Evolutionary conservation across 2,888 invertebrate genomes (phyloP), one percentile per base, ranked within the genome.

Genomic region (Ferrisia virgata): DNA sequence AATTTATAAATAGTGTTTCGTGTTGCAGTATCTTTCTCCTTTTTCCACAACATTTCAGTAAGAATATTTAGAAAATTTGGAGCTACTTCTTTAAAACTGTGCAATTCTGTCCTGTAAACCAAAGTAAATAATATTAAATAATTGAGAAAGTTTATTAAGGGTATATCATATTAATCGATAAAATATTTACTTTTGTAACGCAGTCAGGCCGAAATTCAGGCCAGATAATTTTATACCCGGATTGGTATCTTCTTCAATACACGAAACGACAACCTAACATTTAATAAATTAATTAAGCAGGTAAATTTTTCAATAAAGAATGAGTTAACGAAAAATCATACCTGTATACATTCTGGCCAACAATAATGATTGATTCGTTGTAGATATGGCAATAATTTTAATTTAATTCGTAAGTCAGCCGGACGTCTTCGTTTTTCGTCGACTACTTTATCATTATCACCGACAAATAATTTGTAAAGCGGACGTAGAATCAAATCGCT

Each of bases 301-400:
- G n/a, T n/a, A n/a, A n/a, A n/a, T n/a, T n/a, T n/a, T n/a, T n/a
- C n/a, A n/a, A n/a, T n/a, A n/a, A n/a, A n/a, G n/a, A n/a, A n/a
- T n/a, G n/a, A n/a, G n/a, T n/a, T n/a, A n/a, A n/a, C n/a, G n/a
- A n/a, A 5, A 22, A n/a, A 18, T 43, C 53, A 2, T 8, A 83
- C 83, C 76, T 83, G 83, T 15, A 83, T 83, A 31, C 83, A 83
- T 76, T 83, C 83, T 11, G 83, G 83, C 83, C 83, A 83, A 28
- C 83, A 83, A 31, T 76, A 83, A 18, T 25, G 28, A 72, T 83
- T 72, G 2, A 72, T 39, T 28, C 47, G 39, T 31, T 83, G 83
- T 28, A 83, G 28, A 72, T 83, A 83, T 0, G 72, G 83, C 9
- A 83, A 6, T 31, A 83, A 40, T 36, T 43, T 72, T 11, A 83